Percentiles rank a stretch among this genome's conserved stretches.
These are phyloP conservation scores for Ophthalmolycus amberensis DNA, from an alignment of 2,113 vertebrate species.

Conservation along the genomic window DNA sequence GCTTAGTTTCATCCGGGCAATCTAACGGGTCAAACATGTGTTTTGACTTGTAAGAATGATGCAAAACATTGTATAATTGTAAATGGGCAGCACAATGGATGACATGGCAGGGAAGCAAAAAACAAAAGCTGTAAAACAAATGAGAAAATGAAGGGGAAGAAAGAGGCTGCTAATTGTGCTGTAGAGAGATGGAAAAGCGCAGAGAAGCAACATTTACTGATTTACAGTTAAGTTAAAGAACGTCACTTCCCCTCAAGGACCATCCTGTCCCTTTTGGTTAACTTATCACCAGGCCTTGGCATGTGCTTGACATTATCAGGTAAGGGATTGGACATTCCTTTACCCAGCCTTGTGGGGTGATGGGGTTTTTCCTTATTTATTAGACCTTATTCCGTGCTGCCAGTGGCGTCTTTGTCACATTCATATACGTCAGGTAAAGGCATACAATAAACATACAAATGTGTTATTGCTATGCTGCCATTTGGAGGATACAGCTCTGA, in stretches of 20 bases:
- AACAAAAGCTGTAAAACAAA: not conserved
- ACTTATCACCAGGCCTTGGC: not conserved
- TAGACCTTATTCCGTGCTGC: not conserved
- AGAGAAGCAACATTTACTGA: conserved; percentile 9
- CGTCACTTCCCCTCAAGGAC: conserved; percentile 30
- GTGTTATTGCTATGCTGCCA: not conserved
- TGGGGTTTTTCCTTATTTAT: not conserved
- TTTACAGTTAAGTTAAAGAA: conserved; percentile 52
- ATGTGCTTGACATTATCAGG: not conserved
- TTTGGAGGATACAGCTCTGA: not conserved
- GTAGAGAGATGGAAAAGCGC: not conserved
- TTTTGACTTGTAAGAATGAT: not conserved
- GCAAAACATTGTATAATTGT: not conserved
- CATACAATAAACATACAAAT: not conserved
- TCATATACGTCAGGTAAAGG: not conserved
- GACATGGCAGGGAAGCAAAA: not conserved
- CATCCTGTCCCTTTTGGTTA: conserved; percentile 39
- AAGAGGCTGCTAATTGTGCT: not conserved
- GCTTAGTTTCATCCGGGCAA: not conserved
- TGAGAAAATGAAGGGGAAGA: conserved; percentile 1
- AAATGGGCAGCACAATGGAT: conserved; percentile 29
- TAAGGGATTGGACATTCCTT: not conserved
- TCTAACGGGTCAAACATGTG: not conserved
- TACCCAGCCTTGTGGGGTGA: not conserved
- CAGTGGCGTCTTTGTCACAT: not conserved